These are phyloP conservation scores for Drosophila stalkeri DNA, from an alignment of 2,888 invertebrate genomes.

Conservation along the genomic window DNA sequence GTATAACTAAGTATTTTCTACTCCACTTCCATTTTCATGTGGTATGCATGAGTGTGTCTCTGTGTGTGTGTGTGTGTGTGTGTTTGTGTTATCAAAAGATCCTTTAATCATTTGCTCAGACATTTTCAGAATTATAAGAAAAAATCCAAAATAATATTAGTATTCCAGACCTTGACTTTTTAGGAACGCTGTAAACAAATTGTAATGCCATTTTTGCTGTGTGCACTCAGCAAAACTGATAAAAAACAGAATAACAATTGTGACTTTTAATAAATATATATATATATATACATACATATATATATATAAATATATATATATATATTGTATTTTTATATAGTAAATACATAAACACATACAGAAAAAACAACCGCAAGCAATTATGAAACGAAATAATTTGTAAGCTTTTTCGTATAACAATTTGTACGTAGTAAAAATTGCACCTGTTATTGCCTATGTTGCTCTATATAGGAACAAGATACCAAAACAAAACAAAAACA, in stretches of 20 bases:
- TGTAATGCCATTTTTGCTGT: constrained; percentile 63
- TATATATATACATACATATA: constrained; percentile 41
- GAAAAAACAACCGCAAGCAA: constrained; percentile 62
- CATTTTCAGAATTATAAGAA: constrained; percentile 38
- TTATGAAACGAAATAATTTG: constrained; percentile 73
- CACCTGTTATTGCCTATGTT: constrained; percentile 73
- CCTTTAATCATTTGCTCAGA: constrained; percentile 46
- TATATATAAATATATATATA: constrained; percentile 59
- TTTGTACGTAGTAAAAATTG: constrained; percentile 73
- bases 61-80: constrained; percentile 11
- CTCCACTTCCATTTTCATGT: constrained; percentile 22
- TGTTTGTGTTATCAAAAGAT: constrained; percentile 16
- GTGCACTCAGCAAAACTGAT: constrained; percentile 52
- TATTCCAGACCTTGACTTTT: constrained; percentile 64
- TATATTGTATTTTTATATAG: constrained; percentile 79
- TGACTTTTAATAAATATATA: constrained; percentile 76
- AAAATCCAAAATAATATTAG: constrained; percentile 37
- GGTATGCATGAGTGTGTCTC: constrained; percentile 26
- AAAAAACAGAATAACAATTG: constrained; percentile 52
- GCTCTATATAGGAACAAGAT: constrained; percentile 59
- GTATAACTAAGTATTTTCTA: constrained; percentile 21
- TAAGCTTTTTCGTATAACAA: constrained; percentile 75
- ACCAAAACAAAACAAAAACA: constrained; percentile 14
- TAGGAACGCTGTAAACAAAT: constrained; percentile 50
- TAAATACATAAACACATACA: constrained; percentile 55